Evolutionary conservation across 2,797 vertebrate genomes (phyloP).

Genomic region (Spheniscus humboldti): DNA sequence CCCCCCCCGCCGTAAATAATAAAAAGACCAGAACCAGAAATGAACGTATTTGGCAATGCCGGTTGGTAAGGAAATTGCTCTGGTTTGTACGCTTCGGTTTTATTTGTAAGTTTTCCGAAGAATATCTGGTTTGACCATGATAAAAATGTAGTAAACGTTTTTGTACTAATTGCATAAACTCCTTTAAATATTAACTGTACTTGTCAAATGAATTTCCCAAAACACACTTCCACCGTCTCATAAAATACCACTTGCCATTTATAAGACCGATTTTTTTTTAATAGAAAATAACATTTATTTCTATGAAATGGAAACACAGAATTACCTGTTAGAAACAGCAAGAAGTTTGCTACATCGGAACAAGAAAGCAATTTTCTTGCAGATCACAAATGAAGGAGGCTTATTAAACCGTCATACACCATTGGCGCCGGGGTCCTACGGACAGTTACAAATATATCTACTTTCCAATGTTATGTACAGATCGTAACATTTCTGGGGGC

Average conservation of each 20-base stretch:
- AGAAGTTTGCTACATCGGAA: constrained; percentile 78
- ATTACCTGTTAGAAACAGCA: constrained; percentile 69
- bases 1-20: background rate
- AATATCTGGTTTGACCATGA: background rate
- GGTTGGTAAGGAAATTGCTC: background rate
- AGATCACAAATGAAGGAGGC: constrained; percentile 74
- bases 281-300: constrained; percentile 99
- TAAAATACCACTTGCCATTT: constrained; percentile 50
- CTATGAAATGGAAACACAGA: constrained; percentile 88
- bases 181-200: constrained; percentile 11
- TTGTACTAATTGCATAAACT: background rate
- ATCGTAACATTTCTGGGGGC: constrained; percentile 63
- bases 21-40: background rate
- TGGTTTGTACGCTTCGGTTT: background rate
- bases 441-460: constrained; percentile 81
- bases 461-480: constrained; percentile 79
- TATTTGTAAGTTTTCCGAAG: constrained; percentile 12
- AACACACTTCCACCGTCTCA: background rate
- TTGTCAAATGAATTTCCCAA: background rate
- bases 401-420: constrained; percentile 66
- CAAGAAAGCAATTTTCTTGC: constrained; percentile 76
- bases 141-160: constrained; percentile 25
- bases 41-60: background rate
- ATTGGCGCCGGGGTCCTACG: constrained; percentile 58
- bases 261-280: constrained; percentile 48